Percentiles rank a stretch among this genome's conserved stretches.
These are phyloP conservation scores for Leucoma salicis DNA, from an alignment of 2,888 invertebrate species.

Conservation along the genomic window DNA sequence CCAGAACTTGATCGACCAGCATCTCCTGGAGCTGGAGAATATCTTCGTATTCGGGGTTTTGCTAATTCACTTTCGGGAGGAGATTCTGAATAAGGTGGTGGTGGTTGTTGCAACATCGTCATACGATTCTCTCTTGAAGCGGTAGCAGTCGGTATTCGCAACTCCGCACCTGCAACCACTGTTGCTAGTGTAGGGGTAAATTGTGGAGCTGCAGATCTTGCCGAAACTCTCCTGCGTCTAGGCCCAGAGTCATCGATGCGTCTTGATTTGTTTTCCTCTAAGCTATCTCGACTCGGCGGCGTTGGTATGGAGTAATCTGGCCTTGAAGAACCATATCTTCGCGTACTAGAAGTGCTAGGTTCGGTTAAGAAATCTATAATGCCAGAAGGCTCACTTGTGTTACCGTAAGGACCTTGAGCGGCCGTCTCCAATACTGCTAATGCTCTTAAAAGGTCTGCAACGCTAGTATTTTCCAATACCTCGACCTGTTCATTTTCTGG, in stretches of 20 bases:
- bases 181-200: slow-evolving; percentile 74
- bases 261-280: slow-evolving; percentile 45
- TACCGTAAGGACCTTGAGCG: slow-evolving; percentile 35
- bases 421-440: slow-evolving; percentile 85
- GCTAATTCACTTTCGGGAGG: slow-evolving; percentile 46
- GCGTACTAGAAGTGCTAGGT: slow-evolving; percentile 38
- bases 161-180: slow-evolving; percentile 70
- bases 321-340: slow-evolving; percentile 60
- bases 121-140: slow-evolving; percentile 71
- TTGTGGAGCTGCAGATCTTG: slow-evolving; percentile 64
- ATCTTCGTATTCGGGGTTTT: slow-evolving; percentile 61
- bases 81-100: slow-evolving; percentile 69
- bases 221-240: slow-evolving; percentile 67
- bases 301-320: slow-evolving; percentile 58
- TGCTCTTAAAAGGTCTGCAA: slow-evolving; percentile 91
- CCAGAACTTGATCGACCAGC: slow-evolving; percentile 56
- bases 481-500: slow-evolving; percentile 78
- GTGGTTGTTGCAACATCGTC: slow-evolving; percentile 70
- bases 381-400: slow-evolving; percentile 40
- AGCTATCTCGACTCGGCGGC: slow-evolving; percentile 43
- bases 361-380: slow-evolving; percentile 53
- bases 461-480: slow-evolving; percentile 90
- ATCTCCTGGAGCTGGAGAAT: slow-evolving; percentile 69
- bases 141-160: slow-evolving; percentile 64
- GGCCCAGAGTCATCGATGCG: slow-evolving; percentile 43